Evolutionary conservation across 1,140 invertebrate genomes (phyloP).

Genomic region (Euura lappo): DNA sequence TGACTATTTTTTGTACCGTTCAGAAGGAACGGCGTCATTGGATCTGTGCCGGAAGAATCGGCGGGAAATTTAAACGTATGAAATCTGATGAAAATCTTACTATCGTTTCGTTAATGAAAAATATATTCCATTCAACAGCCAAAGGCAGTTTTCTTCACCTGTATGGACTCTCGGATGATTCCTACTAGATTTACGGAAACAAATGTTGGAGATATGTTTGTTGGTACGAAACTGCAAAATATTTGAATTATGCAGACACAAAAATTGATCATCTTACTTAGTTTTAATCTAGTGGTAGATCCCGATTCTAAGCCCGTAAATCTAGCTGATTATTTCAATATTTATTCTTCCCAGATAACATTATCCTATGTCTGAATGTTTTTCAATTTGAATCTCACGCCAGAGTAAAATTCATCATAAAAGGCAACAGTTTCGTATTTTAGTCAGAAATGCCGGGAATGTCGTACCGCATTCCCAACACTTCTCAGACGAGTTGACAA

Average conservation of each 20-base stretch:
- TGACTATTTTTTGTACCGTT: too few species aligned
- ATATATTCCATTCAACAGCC: slow-evolving; percentile 69
- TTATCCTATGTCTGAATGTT: not conserved
- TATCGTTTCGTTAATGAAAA: slow-evolving; percentile 14
- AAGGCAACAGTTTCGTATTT: slow-evolving; percentile 44
- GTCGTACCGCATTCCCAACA: slow-evolving; percentile 89
- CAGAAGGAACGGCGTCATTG: too few species aligned
- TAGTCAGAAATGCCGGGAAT: slow-evolving; percentile 94
- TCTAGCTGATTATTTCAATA: not conserved
- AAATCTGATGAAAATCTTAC: not conserved
- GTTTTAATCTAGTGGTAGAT: too few species aligned
- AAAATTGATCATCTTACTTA: not conserved
- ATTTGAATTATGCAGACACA: not conserved
- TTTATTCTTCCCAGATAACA: not conserved
- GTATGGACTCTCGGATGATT: slow-evolving; percentile 97
- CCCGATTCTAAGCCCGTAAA: not conserved
- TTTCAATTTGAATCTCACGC: not conserved
- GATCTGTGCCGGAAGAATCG: not conserved
- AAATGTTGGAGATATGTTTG: slow-evolving; percentile 96
- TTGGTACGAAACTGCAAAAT: slow-evolving; percentile 68
- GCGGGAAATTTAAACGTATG: not conserved
- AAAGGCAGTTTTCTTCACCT: slow-evolving; percentile 95
- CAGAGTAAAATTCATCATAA: slow-evolving; percentile 10
- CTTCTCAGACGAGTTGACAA: slow-evolving; percentile 84
- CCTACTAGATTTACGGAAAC: slow-evolving; percentile 94